Evolutionary conservation across 1,140 invertebrate genomes (phyloP), one percentile per base, ranked within the genome.

Genomic region (Drosophila tropicalis): DNA sequence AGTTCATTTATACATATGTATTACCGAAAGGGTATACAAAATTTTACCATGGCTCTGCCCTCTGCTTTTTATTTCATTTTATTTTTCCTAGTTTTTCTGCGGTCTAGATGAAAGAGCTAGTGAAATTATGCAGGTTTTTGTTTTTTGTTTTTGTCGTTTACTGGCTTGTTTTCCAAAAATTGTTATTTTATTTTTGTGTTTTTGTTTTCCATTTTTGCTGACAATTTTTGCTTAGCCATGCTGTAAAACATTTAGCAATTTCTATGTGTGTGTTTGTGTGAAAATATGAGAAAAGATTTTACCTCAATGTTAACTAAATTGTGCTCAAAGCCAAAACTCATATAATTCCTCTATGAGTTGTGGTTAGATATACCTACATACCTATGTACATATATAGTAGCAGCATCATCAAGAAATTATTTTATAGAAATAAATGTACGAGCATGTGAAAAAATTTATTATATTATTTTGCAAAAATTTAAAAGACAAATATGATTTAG

Each of bases 81-180:
- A 22, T 62, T 74, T 68, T 73, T 73, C 22, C 54, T 74, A 41
- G 39, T 76, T 81, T 78, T 79, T 80, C 68, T 72, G 71, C 55
- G 81, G 67, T 64, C 41, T 63, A 73, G 44, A 51, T 51, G 44
- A 78, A 29, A 29, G 57, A 70, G 72, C 76, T 51, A 51, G 44
- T 87, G 68, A 86, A 86, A 87, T 87, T 86, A 86, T 82, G 79
- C 82, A 86, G 81, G 55, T 78, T 81, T 66, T 85, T 81, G 78
- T 64, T 68, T 40, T 40, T 74, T 81, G 41, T 15, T 44, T 4
- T 74, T 74, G 62, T 61, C 34, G 15, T 47, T 47, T 47, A 19
- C 44, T 51, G 17, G 44, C 44, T 51, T 51, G 44, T 51, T 51
- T 51, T 47, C 29, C 36, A 67, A 58, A 29, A 76, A 79, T 68